Conservation (phyloP, 1,140 invertebrate species). For the Meloidogyne floridensis region DNA sequence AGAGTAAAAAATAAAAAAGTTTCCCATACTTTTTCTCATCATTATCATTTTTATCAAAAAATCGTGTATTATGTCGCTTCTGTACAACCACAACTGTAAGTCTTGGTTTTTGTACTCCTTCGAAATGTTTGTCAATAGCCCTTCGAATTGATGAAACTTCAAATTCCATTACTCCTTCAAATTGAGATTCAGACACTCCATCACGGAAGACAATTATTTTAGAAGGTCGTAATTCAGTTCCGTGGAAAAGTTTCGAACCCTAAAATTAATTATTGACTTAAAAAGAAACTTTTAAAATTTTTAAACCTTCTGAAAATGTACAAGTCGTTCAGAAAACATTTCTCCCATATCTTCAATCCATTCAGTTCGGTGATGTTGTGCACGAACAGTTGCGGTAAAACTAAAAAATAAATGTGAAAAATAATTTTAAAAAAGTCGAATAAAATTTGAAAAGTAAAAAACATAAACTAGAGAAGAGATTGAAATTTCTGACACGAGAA, state of each 20-base stretch:
- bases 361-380: slow-evolving; percentile 68
- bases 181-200: slow-evolving; percentile 85
- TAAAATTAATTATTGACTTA: background rate
- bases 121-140: slow-evolving; percentile 18
- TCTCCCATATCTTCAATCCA: slow-evolving; percentile 76
- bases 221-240: background rate
- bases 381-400: slow-evolving; percentile 35
- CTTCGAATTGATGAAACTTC: slow-evolving; percentile 28
- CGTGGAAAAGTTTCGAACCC: background rate
- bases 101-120: slow-evolving; percentile 16
- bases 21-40: background rate
- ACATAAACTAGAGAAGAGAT: background rate
- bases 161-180: slow-evolving; percentile 66
- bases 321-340: slow-evolving; percentile 70
- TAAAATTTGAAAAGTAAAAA: background rate
- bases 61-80: slow-evolving; percentile 41
- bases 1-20: background rate
- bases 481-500: no score
- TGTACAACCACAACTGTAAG: slow-evolving; percentile 41
- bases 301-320: slow-evolving; percentile 4
- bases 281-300: background rate
- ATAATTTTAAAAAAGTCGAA: background rate
- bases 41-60: slow-evolving; percentile 26
- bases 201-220: slow-evolving; percentile 76
- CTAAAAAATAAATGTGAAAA: slow-evolving; percentile 22